Base-by-base conservation (phyloP, 2,797 vertebrate genomes). In the Limosa lapponica region DNA sequence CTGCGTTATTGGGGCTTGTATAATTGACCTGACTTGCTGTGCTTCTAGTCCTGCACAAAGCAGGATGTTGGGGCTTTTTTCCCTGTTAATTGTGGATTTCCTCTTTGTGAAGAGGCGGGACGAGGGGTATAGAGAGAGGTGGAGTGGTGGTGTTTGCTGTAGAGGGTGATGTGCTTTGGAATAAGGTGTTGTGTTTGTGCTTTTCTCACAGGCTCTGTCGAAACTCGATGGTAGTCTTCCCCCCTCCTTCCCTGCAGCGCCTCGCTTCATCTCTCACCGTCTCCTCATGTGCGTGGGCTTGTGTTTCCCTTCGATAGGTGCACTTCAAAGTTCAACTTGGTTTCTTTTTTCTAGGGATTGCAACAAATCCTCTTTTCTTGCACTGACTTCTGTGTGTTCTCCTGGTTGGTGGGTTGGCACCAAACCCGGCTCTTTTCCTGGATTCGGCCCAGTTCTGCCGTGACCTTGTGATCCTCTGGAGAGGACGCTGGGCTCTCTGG, bases 391-490 rank as follows among this genome's bases (percentile, higher is more conserved):
- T 0, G 0, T 51, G 39, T 69, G 1, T 70, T 64, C 46, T 64
- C 27, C 5, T 52, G 48, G 23, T 8, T 46, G 64, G 22, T 5
- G 30, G 16, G 16, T 25, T 52, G 24, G 46, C 34, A 25, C 70
- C 46, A 57, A 69, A 61, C 39, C 34, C 57, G 16, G 16, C 23
- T 54, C 39, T 41, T 23, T 16, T 16, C 30, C 23, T 71, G 78
- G 18, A 4, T 20, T 41, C 0, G 1, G 13, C 64, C 37, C 43
- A 9, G 16, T 69, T 55, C 69, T 57, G 46, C 36, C 0, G 0
- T 25, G 54, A 46, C 27, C 36, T 48, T 0, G 2, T 17, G 10
- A 19, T 22, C 28, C 13, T 41, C 57, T 14, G 28, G 52, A 30
- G 51, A 46, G 36, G 44, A 55, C 54, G 8, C 10, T 8, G 28